These are phyloP conservation scores for Callosobruchus maculatus DNA, from an alignment of 2,888 invertebrate species.

Conservation along the genomic window DNA sequence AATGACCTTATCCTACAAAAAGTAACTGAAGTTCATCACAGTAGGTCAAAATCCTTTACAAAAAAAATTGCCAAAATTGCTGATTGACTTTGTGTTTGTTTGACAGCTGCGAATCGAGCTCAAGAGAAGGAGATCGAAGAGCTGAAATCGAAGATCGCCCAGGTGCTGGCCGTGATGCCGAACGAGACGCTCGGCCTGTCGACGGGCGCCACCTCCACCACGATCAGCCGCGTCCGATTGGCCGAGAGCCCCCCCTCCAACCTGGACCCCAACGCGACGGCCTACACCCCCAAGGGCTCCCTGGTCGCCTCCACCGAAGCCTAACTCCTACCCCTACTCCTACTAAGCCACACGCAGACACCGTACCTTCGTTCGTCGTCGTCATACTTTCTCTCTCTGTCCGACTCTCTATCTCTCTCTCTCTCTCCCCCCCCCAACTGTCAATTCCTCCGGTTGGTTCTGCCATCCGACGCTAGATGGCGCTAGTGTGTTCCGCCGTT, in stretches of 20 bases:
- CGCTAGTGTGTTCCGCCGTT: too few relatives aligned
- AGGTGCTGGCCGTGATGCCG: slow-evolving; percentile 91
- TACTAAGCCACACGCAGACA: too few relatives aligned
- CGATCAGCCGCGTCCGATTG: slow-evolving; percentile 60
- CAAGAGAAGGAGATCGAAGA: slow-evolving; percentile 91
- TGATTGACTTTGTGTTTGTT: slow-evolving; percentile 26
- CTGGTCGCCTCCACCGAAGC: slow-evolving; percentile 59
- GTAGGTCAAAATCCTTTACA: too few relatives aligned
- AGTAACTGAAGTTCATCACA: too few relatives aligned
- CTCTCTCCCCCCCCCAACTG: not conserved
- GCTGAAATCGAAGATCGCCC: slow-evolving; percentile 85
- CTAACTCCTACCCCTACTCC: slow-evolving; percentile 33
- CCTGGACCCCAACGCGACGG: slow-evolving; percentile 87
- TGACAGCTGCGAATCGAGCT: slow-evolving; percentile 75
- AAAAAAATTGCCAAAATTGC: too few relatives aligned
- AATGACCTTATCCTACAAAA: too few relatives aligned
- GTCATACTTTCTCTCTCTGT: not conserved
- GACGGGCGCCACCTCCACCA: slow-evolving; percentile 13
- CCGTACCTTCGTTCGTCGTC: not conserved
- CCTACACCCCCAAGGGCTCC: slow-evolving; percentile 81
- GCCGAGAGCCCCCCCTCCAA: slow-evolving; percentile 46
- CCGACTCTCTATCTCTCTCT: not conserved
- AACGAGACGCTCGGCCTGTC: slow-evolving; percentile 61
- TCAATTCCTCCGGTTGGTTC: too few relatives aligned
- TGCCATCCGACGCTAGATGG: too few relatives aligned